Percentiles rank a stretch among this genome's conserved stretches.
Conservation (phyloP, 2,888 invertebrate species). For the Hylaea fasciaria region DNA sequence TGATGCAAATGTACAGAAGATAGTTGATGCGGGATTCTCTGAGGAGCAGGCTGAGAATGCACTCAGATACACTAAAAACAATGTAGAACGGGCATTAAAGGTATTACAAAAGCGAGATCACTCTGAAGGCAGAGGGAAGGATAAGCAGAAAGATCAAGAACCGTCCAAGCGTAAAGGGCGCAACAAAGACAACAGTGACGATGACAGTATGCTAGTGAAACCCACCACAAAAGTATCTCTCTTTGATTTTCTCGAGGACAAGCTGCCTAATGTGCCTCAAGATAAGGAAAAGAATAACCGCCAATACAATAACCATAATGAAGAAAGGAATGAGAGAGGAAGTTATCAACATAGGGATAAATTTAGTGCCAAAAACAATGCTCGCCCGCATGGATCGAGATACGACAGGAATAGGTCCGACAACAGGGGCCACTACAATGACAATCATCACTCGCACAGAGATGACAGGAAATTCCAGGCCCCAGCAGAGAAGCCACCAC, state of each 20-base stretch:
- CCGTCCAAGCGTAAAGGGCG: slow-evolving; percentile 78
- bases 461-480: slow-evolving; percentile 75
- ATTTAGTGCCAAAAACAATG: slow-evolving; percentile 64
- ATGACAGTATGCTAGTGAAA: slow-evolving; percentile 86
- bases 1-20: slow-evolving; percentile 91
- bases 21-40: slow-evolving; percentile 91
- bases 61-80: slow-evolving; percentile 88
- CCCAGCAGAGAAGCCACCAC: slow-evolving; percentile 84
- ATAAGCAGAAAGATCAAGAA: slow-evolving; percentile 74
- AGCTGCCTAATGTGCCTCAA: slow-evolving; percentile 86
- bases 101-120: slow-evolving; percentile 86
- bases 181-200: slow-evolving; percentile 78
- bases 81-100: slow-evolving; percentile 89
- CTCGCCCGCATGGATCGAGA: slow-evolving; percentile 65
- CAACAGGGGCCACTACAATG: slow-evolving; percentile 69
- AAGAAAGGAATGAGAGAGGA: slow-evolving; percentile 65
- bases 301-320: slow-evolving; percentile 57
- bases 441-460: slow-evolving; percentile 66
- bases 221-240: slow-evolving; percentile 92
- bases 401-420: slow-evolving; percentile 69
- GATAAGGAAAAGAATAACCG: slow-evolving; percentile 73
- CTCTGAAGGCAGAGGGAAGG: slow-evolving; percentile 75
- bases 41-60: slow-evolving; percentile 91
- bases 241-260: slow-evolving; percentile 93
- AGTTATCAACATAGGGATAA: slow-evolving; percentile 67